Evolutionary conservation across 2,888 invertebrate species (phyloP).

Genomic region (Diploptera punctata): DNA sequence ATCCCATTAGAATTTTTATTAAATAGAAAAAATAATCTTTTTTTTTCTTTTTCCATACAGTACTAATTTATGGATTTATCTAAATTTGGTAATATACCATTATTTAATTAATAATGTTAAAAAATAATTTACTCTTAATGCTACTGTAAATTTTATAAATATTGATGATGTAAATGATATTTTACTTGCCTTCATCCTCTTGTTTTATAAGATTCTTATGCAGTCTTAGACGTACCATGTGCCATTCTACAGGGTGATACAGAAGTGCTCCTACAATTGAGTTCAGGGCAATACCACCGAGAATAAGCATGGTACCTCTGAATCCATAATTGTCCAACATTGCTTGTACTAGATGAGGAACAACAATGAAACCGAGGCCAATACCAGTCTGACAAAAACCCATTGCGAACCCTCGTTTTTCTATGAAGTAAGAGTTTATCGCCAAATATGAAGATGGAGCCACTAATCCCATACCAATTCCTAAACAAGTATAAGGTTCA

Average conservation of each 20-base stretch:
- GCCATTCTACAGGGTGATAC: slow-evolving; percentile 59
- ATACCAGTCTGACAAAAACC: slow-evolving; percentile 75
- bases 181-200: not conserved
- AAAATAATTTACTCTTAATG: no score
- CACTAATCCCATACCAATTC: slow-evolving; percentile 75
- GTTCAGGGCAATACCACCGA: slow-evolving; percentile 71
- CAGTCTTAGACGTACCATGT: slow-evolving; percentile 1
- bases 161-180: no score
- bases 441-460: slow-evolving; percentile 75
- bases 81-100: no score
- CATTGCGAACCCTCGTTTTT: slow-evolving; percentile 74
- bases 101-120: no score
- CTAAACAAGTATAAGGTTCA: slow-evolving; percentile 50
- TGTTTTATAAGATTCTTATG: not conserved
- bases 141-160: no score
- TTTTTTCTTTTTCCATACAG: no score
- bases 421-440: slow-evolving; percentile 76
- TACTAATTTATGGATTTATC: no score
- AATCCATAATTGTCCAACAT: slow-evolving; percentile 70
- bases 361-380: slow-evolving; percentile 70
- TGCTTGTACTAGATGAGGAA: slow-evolving; percentile 68
- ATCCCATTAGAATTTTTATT: no score
- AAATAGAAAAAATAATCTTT: no score
- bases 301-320: slow-evolving; percentile 69
- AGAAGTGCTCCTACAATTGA: slow-evolving; percentile 64